phyloP scores from a whole-genome alignment of 2,797 vertebrate species.

The Peromyscus aztecus region DNA sequence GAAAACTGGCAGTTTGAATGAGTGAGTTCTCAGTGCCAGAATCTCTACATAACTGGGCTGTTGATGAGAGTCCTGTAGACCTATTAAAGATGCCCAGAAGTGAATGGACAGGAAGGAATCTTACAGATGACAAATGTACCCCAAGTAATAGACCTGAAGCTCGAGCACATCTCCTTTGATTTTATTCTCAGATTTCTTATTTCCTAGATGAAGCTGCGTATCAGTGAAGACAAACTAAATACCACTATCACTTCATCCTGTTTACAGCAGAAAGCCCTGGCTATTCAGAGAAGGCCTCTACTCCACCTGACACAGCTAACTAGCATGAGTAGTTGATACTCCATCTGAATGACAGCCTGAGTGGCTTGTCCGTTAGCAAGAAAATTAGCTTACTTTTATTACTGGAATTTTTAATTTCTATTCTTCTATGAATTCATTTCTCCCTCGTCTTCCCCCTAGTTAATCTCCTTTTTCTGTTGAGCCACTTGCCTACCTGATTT shows the following conservation, averaged over 20 bases:
- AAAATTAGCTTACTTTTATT: conserved; percentile 45
- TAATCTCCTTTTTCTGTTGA: not conserved
- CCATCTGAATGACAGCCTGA: not conserved
- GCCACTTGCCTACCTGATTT: conserved; percentile 5
- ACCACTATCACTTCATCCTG: not conserved
- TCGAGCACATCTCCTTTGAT: not conserved
- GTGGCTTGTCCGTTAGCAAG: not conserved
- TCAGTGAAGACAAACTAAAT: not conserved
- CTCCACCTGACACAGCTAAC: not conserved
- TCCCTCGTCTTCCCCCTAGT: not conserved
- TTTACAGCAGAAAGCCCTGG: conserved; percentile 25
- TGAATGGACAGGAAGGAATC: conserved; percentile 36
- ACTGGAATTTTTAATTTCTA: not conserved
- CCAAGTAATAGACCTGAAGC: not conserved
- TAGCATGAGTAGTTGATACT: not conserved
- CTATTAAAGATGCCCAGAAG: not conserved
- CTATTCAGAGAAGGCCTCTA: not conserved
- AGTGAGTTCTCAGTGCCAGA: not conserved
- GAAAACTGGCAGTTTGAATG: not conserved
- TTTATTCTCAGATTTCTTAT: conserved; percentile 4
- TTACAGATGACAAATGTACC: conserved; percentile 14
- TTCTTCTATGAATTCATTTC: conserved; percentile 18
- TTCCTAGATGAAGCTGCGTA: not conserved
- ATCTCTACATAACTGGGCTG: not conserved
- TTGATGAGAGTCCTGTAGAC: not conserved